These are phyloP conservation scores for Agonopterix arenella DNA, from an alignment of 2,888 invertebrate species.

Conservation along the genomic window DNA sequence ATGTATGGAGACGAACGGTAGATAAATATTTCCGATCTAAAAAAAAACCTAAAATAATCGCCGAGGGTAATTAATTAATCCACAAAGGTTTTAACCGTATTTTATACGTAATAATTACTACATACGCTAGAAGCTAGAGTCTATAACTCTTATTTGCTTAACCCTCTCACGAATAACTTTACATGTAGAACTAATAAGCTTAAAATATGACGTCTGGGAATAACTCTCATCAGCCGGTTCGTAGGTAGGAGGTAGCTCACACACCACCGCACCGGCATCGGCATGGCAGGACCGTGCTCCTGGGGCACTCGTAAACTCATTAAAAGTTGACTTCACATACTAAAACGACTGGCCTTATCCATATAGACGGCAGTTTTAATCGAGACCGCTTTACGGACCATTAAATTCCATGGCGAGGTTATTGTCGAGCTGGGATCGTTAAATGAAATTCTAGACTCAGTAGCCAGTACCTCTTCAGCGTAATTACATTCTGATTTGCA, in stretches of 20 bases:
- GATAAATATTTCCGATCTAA: no score
- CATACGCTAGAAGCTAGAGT: no score
- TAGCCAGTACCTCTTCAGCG: slow-evolving; percentile 20
- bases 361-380: slow-evolving; percentile 67
- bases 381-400: slow-evolving; percentile 65
- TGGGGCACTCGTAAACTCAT: slow-evolving; percentile 64
- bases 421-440: slow-evolving; percentile 65
- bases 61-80: no score
- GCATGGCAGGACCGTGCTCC: neutral
- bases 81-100: no score
- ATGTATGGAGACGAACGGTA: no score
- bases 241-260: slow-evolving; percentile 30
- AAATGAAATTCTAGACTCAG: slow-evolving; percentile 58
- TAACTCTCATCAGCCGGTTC: slow-evolving; percentile 27
- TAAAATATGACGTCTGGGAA: slow-evolving; percentile 36
- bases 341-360: slow-evolving; percentile 60
- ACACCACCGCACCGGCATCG: slow-evolving; percentile 16
- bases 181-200: slow-evolving; percentile 29
- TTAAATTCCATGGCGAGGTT: slow-evolving; percentile 62
- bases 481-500: slow-evolving; percentile 8
- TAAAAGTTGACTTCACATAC: slow-evolving; percentile 64
- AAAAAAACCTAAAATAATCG: no score
- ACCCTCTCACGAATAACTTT: slow-evolving; percentile 1
- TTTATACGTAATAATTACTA: no score
- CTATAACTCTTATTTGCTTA: neutral